These are phyloP conservation scores for Lepeophtheirus nordmannii DNA, from an alignment of 2,888 invertebrate species.

Conservation along the genomic window DNA sequence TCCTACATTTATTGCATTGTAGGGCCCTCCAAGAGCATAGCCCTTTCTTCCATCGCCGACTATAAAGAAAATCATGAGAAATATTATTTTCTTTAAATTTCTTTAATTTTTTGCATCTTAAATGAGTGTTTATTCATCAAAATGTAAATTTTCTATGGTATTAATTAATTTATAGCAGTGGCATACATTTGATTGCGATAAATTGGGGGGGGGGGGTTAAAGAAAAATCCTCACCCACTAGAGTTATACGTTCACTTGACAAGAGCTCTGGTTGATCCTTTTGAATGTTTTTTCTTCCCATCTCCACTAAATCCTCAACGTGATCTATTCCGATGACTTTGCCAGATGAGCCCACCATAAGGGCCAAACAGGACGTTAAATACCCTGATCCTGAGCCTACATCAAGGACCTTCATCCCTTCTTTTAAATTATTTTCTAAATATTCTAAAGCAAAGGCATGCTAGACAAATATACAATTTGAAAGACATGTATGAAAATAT, in stretches of 20 bases:
- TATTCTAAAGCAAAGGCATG: conserved; percentile 81
- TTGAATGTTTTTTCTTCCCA: conserved; percentile 58
- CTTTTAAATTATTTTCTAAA: conserved; percentile 55
- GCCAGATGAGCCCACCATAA: conserved; percentile 46
- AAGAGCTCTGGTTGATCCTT: conserved; percentile 55
- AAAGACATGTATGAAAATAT: conserved; percentile 10
- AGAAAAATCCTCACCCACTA: conserved; percentile 41
- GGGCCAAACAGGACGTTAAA: conserved; percentile 73
- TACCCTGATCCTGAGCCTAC: conserved; percentile 90
- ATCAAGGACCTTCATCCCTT: conserved; percentile 65
- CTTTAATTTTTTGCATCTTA: too few species aligned
- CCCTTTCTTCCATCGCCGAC: conserved; percentile 83
- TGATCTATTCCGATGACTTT: conserved; percentile 74
- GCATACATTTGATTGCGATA: too few species aligned
- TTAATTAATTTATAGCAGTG: too few species aligned
- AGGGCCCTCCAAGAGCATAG: conserved; percentile 55
- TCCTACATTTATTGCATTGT: conserved; percentile 82
- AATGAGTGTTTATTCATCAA: too few species aligned
- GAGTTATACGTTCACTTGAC: conserved; percentile 47
- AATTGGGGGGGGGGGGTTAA: too few species aligned
- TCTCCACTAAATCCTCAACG: conserved; percentile 59
- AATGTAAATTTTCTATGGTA: too few species aligned
- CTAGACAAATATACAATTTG: conserved; percentile 36
- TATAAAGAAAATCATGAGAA: conserved; percentile 31
- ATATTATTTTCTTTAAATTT: too few species aligned